These are phyloP conservation scores for Heteromyza rotundicornis DNA, from an alignment of 2,888 invertebrate species.

Conservation along the genomic window DNA sequence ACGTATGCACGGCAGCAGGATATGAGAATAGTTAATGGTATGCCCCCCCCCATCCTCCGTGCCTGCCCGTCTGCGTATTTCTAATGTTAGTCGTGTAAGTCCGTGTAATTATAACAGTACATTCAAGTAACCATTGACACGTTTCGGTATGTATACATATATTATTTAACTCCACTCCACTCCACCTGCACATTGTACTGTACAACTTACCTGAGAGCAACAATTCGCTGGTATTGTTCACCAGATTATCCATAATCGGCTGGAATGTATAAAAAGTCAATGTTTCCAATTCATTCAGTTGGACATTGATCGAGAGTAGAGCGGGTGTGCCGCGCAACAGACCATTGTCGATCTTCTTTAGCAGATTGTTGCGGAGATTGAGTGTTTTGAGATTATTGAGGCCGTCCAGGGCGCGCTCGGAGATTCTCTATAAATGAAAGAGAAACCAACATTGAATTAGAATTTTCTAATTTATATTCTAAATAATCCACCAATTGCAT, in stretches of 20 bases:
- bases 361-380: slow-evolving; percentile 77
- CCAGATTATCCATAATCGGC: slow-evolving; percentile 79
- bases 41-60: background rate
- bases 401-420: slow-evolving; percentile 79
- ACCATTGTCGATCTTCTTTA: slow-evolving; percentile 74
- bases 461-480: no score
- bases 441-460: no score
- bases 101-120: slow-evolving; percentile 48
- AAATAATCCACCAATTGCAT: no score
- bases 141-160: no score
- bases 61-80: background rate
- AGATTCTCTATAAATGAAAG: slow-evolving; percentile 71
- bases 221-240: slow-evolving; percentile 76
- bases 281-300: slow-evolving; percentile 78
- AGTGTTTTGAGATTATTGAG: slow-evolving; percentile 75
- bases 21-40: slow-evolving; percentile 16
- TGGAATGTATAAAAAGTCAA: slow-evolving; percentile 76
- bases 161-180: no score
- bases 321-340: slow-evolving; percentile 77
- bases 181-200: background rate
- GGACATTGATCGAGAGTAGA: slow-evolving; percentile 76
- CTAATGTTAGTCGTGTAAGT: slow-evolving; percentile 29
- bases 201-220: slow-evolving; percentile 74
- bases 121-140: slow-evolving; percentile 21
- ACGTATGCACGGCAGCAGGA: slow-evolving; percentile 12